phyloP scores from a whole-genome alignment of 2,888 invertebrate species.

The Agonopterix arenella region DNA sequence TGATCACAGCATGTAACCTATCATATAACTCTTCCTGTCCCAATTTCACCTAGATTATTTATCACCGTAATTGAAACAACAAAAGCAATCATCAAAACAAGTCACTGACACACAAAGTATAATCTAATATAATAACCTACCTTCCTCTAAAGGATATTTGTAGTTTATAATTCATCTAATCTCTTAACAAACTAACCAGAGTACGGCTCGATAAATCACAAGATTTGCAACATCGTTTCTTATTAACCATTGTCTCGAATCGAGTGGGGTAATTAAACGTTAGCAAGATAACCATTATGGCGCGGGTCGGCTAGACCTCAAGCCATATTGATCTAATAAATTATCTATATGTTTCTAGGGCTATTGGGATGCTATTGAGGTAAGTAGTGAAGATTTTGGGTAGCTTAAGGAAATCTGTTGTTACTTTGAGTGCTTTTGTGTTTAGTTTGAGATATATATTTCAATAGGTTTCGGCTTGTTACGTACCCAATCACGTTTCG shows the following conservation, averaged over 20 bases:
- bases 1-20: too few relatives aligned
- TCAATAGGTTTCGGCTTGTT: too few relatives aligned
- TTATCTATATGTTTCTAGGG: slow-evolving; percentile 50
- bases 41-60: too few relatives aligned
- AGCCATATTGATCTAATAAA: slow-evolving; percentile 71
- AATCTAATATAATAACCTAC: slow-evolving; percentile 21
- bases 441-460: too few relatives aligned
- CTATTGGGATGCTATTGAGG: slow-evolving; percentile 52
- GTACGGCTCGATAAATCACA: slow-evolving; percentile 59
- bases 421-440: too few relatives aligned
- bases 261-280: slow-evolving; percentile 63
- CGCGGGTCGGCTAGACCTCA: slow-evolving; percentile 45
- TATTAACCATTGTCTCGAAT: slow-evolving; percentile 71
- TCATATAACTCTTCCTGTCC: too few relatives aligned
- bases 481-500: too few relatives aligned
- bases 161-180: slow-evolving; percentile 56
- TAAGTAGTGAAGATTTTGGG: slow-evolving; percentile 28
- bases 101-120: too few relatives aligned
- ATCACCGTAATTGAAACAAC: too few relatives aligned
- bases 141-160: slow-evolving; percentile 33
- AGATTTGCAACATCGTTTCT: slow-evolving; percentile 62
- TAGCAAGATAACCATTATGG: slow-evolving; percentile 63
- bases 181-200: slow-evolving; percentile 46
- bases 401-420: not conserved
- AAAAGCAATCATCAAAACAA: too few relatives aligned